A percentile compares a stretch with the other conserved stretches of the same genome.
Evolutionary conservation across 2,888 invertebrate genomes (phyloP).

Genomic region (Autographa gamma): DNA sequence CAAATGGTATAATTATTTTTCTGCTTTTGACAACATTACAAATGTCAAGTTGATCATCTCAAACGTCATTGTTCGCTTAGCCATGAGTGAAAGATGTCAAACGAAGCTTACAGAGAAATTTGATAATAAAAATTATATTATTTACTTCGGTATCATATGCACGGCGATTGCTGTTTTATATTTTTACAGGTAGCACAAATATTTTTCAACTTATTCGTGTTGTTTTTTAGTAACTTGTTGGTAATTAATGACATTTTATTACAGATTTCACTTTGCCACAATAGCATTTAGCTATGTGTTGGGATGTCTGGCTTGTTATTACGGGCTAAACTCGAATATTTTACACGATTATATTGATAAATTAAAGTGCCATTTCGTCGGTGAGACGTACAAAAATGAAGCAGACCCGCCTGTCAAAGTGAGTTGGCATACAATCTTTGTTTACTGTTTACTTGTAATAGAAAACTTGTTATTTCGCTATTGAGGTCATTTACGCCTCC

Average conservation of each 20-base stretch:
- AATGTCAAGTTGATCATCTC: conserved; percentile 75
- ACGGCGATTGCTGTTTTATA: conserved; percentile 79
- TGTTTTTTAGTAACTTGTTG: conserved; percentile 36
- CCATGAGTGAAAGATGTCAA: conserved; percentile 89
- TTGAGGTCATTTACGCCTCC: conserved; percentile 63
- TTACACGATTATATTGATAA: conserved; percentile 76
- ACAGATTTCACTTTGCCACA: conserved; percentile 85
- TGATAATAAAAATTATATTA: conserved; percentile 85
- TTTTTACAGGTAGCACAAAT: conserved; percentile 78
- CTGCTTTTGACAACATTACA: conserved; percentile 40
- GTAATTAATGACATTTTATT: conserved; percentile 69
- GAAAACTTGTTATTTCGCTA: conserved; percentile 52
- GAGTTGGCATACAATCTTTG: conserved; percentile 65
- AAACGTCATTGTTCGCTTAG: conserved; percentile 78
- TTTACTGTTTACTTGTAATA: conserved; percentile 57
- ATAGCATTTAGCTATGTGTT: conserved; percentile 83
- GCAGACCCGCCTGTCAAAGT: conserved; percentile 71
- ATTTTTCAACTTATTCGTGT: conserved; percentile 34
- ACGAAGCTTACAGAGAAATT: conserved; percentile 82
- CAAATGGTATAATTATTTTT: conserved; percentile 14
- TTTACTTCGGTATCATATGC: conserved; percentile 79
- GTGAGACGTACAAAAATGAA: conserved; percentile 61
- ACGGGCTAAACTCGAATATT: conserved; percentile 77
- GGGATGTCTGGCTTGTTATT: conserved; percentile 87
- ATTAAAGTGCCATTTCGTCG: conserved; percentile 79